A percentile compares a stretch with the other conserved stretches of the same genome.
Evolutionary conservation across 2,113 vertebrate genomes (phyloP).

Genomic region (Chionodraco myersi): DNA sequence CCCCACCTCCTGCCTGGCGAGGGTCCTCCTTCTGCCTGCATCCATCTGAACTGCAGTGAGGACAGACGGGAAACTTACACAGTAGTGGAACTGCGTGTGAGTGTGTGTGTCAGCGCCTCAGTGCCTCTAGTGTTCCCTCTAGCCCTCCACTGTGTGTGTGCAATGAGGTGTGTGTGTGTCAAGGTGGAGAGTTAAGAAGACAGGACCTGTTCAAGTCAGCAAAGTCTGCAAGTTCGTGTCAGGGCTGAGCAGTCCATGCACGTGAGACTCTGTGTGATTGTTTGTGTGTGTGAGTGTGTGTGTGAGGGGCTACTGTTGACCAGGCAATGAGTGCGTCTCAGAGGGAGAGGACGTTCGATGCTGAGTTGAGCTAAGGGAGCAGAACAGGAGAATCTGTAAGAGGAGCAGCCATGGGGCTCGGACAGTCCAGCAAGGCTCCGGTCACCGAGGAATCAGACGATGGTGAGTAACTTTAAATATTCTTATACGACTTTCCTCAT

Average conservation of each 20-base stretch:
- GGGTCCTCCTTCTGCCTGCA: conserved; percentile 37
- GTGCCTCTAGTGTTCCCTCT: conserved; percentile 30
- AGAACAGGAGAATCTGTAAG: conserved; percentile 39
- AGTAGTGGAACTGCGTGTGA: conserved; percentile 22
- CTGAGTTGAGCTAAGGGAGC: conserved; percentile 68
- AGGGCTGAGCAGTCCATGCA: conserved; percentile 35
- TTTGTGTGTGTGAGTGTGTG: conserved; percentile 24
- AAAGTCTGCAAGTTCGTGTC: conserved; percentile 33
- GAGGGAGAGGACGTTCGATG: conserved; percentile 55
- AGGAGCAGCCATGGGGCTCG: conserved; percentile 90
- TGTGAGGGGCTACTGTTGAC: conserved; percentile 23
- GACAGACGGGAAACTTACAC: conserved; percentile 36
- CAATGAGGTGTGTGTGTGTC: conserved; percentile 53
- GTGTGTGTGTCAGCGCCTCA: conserved; percentile 37
- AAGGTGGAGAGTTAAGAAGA: conserved; percentile 55
- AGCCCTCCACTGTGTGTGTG: conserved; percentile 28
- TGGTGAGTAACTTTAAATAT: conserved; percentile 82
- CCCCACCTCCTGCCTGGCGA: conserved; percentile 26
- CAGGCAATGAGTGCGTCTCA: conserved; percentile 69
- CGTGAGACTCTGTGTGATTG: conserved; percentile 36
- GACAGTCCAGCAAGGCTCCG: conserved; percentile 89
- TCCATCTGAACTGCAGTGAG: conserved; percentile 35
- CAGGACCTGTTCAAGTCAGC: conserved; percentile 53
- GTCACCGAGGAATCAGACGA: conserved; percentile 85
- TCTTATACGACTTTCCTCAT: not conserved